Evolutionary conservation across 2,888 invertebrate genomes (phyloP).

Genomic region (Leptogaster cylindrica): DNA sequence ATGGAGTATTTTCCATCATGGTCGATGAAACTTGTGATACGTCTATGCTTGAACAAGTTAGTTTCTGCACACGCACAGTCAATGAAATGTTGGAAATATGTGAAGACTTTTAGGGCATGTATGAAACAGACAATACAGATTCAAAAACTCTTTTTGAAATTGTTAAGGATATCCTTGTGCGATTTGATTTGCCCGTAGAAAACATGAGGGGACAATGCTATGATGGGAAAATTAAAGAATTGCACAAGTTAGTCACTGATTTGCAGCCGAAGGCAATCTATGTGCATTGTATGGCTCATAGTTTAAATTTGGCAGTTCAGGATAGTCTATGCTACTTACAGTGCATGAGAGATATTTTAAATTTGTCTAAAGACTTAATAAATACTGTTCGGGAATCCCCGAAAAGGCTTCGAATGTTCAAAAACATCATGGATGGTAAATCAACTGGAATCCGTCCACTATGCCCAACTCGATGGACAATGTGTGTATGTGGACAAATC

Average conservation of each 20-base stretch:
- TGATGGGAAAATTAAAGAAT: background rate
- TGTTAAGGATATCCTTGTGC: background rate
- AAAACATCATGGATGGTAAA: no score
- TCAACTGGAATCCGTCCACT: no score
- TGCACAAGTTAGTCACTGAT: background rate
- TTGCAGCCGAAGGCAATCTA: background rate
- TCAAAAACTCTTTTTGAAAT: background rate
- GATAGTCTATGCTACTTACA: background rate
- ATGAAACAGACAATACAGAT: background rate
- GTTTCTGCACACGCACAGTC: background rate
- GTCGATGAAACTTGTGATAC: background rate
- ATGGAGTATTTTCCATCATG: no score
- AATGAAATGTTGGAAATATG: background rate
- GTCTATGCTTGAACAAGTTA: background rate
- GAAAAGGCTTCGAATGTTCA: background rate
- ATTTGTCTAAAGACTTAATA: background rate
- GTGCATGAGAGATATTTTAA: background rate
- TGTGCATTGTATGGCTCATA: constrained; percentile 13
- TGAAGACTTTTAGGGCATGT: background rate
- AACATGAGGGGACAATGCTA: background rate
- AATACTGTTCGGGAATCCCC: background rate
- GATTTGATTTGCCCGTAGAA: background rate
- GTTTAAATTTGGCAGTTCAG: background rate
- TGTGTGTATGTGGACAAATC: no score
- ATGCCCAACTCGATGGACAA: no score